Percentiles rank a stretch among this genome's conserved stretches.
phyloP scores from a whole-genome alignment of 2,797 vertebrate genomes.

The Mormyrus hasselquistii region DNA sequence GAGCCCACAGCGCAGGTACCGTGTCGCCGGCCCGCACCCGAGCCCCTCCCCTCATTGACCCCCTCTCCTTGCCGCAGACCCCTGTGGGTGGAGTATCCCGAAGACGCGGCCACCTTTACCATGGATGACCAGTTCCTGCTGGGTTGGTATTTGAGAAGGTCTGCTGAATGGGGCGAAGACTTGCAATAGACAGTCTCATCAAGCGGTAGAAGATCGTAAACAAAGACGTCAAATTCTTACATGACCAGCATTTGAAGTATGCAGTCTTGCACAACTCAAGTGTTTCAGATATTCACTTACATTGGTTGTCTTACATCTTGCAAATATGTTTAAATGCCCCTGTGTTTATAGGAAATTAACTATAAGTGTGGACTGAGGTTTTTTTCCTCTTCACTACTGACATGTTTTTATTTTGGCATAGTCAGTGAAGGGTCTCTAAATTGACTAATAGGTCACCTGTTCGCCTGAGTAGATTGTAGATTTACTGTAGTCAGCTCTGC shows the following conservation, averaged over 20 bases:
- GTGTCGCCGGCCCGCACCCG: not conserved
- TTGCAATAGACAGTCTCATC: not conserved
- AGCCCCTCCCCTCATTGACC: not conserved
- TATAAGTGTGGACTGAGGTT: not conserved
- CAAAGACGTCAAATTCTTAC: not conserved
- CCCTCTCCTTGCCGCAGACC: conserved; percentile 34
- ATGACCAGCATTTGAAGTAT: not conserved
- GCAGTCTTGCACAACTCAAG: not conserved
- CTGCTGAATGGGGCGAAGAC: not conserved
- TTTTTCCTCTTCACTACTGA: not conserved
- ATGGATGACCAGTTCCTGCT: conserved; percentile 62
- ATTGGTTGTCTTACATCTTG: not conserved
- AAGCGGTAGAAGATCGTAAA: not conserved
- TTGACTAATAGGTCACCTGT: not conserved
- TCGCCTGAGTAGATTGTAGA: not conserved
- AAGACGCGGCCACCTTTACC: conserved; percentile 61
- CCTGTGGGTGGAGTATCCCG: conserved; percentile 70
- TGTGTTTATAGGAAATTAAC: not conserved
- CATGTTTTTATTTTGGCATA: not conserved
- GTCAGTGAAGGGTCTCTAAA: not conserved
- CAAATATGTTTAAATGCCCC: not conserved
- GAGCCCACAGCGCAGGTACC: conserved; percentile 5
- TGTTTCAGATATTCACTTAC: not conserved
- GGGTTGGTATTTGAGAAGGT: conserved; percentile 28
- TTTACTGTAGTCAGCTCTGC: not conserved